phyloP scores from a whole-genome alignment of 2,888 invertebrate genomes.

The Emmelina monodactyla region DNA sequence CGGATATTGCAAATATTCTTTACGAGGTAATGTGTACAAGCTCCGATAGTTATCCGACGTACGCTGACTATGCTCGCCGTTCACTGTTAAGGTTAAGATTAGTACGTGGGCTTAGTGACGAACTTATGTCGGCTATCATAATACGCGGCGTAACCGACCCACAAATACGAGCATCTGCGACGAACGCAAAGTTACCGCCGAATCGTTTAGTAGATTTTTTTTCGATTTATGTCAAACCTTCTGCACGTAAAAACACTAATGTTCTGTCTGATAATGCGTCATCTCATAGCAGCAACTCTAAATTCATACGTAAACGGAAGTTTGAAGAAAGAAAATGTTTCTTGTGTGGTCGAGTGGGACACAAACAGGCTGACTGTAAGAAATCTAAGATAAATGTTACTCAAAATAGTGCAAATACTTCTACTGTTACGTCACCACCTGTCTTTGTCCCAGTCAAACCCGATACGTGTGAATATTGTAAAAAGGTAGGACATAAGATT shows the following conservation, averaged over 20 bases:
- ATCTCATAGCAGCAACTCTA: no score
- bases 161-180: background rate
- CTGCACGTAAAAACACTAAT: slow-evolving; percentile 1
- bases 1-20: background rate
- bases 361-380: no score
- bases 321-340: no score
- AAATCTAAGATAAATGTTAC: no score
- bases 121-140: background rate
- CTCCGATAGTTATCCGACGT: background rate
- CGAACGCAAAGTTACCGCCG: background rate
- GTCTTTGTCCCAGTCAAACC: no score
- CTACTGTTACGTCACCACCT: no score
- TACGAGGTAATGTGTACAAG: background rate
- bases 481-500: background rate
- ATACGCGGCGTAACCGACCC: background rate
- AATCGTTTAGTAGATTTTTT: background rate
- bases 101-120: background rate
- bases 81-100: background rate
- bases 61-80: background rate
- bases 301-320: no score
- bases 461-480: no score
- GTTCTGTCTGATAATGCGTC: background rate
- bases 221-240: background rate
- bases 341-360: no score
- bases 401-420: no score